phyloP scores from a whole-genome alignment of 2,113 vertebrate genomes.

The Eidolon helvum region DNA sequence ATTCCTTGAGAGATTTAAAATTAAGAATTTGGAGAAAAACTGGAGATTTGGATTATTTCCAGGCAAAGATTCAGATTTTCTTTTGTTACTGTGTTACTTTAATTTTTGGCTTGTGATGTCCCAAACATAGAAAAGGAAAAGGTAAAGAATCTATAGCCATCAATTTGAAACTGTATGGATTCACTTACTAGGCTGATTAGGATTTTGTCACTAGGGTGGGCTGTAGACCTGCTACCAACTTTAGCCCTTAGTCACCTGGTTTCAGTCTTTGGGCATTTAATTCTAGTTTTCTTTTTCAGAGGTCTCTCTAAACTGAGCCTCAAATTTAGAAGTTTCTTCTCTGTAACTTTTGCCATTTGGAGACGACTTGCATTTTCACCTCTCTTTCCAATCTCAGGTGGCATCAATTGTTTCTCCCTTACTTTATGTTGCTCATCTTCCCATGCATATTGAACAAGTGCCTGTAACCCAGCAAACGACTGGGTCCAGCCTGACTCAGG shows the following conservation, averaged over 20 bases:
- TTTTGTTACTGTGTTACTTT: neutral
- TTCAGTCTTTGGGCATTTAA: neutral
- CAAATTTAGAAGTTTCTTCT: neutral
- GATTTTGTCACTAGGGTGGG: neutral
- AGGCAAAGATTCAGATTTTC: neutral
- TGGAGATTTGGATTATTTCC: neutral
- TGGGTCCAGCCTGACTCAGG: neutral
- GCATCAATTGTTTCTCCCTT: neutral
- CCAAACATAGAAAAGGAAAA: neutral
- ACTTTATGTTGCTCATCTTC: neutral
- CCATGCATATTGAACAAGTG: neutral
- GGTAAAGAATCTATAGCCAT: neutral
- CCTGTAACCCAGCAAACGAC: neutral
- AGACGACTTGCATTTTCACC: constrained; percentile 12
- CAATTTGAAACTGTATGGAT: neutral
- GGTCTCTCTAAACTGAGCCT: neutral
- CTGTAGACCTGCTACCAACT: neutral
- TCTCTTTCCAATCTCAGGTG: neutral
- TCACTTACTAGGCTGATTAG: neutral
- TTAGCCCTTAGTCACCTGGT: neutral
- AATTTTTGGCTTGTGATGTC: neutral
- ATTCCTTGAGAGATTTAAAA: neutral
- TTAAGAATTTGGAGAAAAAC: constrained; percentile 1
- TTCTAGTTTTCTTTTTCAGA: neutral
- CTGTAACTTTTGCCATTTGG: neutral